phyloP scores from a whole-genome alignment of 2,113 vertebrate genomes.

The Myotis yumanensis region DNA sequence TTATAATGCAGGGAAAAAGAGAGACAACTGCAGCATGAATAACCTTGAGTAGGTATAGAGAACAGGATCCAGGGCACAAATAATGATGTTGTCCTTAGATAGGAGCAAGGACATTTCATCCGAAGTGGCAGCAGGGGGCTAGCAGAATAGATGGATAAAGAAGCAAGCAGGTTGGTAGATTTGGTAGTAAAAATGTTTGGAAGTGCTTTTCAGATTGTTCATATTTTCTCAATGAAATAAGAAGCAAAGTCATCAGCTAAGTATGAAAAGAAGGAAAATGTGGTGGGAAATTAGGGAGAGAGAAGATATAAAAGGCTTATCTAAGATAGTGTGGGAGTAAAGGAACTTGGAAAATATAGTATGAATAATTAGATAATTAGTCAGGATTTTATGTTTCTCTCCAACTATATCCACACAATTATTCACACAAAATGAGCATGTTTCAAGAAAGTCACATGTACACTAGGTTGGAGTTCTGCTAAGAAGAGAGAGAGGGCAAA shows the following conservation, averaged over 20 bases:
- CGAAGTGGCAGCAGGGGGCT: background rate
- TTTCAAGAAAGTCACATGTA: background rate
- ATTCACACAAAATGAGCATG: background rate
- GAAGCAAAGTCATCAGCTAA: background rate
- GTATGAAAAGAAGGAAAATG: background rate
- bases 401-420: background rate
- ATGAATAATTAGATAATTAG: background rate
- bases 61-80: background rate
- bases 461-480: background rate
- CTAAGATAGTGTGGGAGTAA: background rate
- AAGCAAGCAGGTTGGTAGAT: background rate
- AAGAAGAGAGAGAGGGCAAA: background rate
- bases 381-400: background rate
- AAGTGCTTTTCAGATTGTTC: background rate
- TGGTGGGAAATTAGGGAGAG: background rate
- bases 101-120: background rate
- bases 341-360: background rate
- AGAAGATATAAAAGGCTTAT: background rate
- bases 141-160: background rate
- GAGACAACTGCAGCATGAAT: background rate
- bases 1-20: background rate
- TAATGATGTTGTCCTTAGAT: background rate
- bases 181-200: background rate
- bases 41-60: background rate
- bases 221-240: conserved; percentile 11